Conservation (phyloP, 2,113 vertebrate genomes). For the Todiramphus chloris region DNA sequence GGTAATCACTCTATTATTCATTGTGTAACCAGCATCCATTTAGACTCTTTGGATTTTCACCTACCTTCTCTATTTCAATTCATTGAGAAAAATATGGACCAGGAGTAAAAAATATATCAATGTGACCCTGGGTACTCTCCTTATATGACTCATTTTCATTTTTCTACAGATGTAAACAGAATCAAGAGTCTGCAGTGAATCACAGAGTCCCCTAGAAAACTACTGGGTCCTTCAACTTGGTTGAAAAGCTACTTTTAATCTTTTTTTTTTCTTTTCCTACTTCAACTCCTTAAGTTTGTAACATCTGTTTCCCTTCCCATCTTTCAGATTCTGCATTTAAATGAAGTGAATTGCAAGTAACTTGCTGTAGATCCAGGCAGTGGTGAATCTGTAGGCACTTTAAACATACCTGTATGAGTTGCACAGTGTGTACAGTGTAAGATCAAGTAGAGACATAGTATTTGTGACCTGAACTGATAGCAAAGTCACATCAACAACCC, state of each 20-base stretch:
- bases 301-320: not conserved
- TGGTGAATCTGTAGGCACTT: not conserved
- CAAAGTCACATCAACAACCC: not conserved
- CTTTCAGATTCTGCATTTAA: not conserved
- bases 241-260: not conserved
- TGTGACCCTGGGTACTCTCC: not conserved
- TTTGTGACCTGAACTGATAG: not conserved
- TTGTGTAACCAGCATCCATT: not conserved
- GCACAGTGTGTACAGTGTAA: not conserved
- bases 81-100: not conserved
- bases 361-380: not conserved
- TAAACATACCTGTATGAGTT: not conserved
- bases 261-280: not conserved
- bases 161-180: not conserved
- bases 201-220: not conserved
- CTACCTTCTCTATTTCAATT: not conserved
- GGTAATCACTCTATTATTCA: not conserved
- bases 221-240: not conserved
- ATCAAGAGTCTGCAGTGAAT: not conserved
- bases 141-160: not conserved
- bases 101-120: not conserved
- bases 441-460: not conserved
- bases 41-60: not conserved
- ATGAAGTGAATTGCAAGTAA: not conserved
- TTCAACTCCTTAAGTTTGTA: not conserved